Base-by-base conservation (phyloP, 2,888 invertebrate genomes). In the Phania funesta region DNA sequence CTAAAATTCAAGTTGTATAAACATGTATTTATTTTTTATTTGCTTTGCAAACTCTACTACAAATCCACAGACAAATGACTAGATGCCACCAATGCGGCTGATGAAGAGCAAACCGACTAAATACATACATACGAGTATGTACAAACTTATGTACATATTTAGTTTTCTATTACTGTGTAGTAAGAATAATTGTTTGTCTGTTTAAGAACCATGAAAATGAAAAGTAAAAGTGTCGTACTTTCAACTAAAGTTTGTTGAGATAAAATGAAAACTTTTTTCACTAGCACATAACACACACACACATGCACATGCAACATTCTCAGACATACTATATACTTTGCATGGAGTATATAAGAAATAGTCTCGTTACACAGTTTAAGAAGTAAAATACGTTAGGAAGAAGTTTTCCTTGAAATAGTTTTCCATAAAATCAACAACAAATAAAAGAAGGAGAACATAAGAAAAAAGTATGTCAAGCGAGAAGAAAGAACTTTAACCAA, bases 361-460 rank as follows among this genome's bases (percentile, higher is more conserved):
- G 65, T 58, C 70, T 74, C 70, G 82, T 54, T 73, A 77, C 75
- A 71, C 81, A 74, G 64, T 77, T 70, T 62, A 48, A 62, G 64
- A 67, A 67, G 48, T 68, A 73, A 54, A 56, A 56, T 60, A 58
- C 22, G 67, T 38, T 48, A 56, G 54, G 48, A 77, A 78, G 64
- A 82, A 82, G 74, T 82, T 82, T 82, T 82, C 77, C 82, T 82
- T 82, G 82, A 74, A 82, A 78, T 82, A 82, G 82, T 82, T 78
- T 74, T 70, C 78, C 44, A 46, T 73, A 65, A 70, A 65, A 26
- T 78, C 46, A 52, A 52, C 68, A 52, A 48, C 38, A 52, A 48
- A 16, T n/a, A 68, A 26, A 29, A 56, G 11, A 11, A 35, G 13
- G 7, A 48, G 24, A 29, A 26, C 29, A 20, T 16, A 50, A 38